A percentile compares a stretch with the other conserved stretches of the same genome.
These are phyloP conservation scores for Drosophila gaucha DNA, from an alignment of 2,888 invertebrate species.

Conservation along the genomic window DNA sequence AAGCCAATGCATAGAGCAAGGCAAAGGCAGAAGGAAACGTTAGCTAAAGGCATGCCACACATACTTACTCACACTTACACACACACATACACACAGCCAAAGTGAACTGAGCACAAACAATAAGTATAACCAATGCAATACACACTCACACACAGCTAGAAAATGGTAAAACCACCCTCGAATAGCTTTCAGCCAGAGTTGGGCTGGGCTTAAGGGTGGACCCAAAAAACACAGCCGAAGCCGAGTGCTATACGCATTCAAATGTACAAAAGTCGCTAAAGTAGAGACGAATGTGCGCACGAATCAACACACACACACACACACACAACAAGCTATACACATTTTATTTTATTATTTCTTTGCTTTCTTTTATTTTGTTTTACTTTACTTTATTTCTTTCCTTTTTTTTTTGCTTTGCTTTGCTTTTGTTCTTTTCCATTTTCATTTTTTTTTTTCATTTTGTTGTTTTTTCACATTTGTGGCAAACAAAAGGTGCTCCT, in stretches of 20 bases:
- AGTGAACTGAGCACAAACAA: conserved; percentile 28
- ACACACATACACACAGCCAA: conserved; percentile 30
- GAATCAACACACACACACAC: conserved; percentile 40
- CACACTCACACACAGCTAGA: conserved; percentile 42
- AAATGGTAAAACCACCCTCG: conserved; percentile 77
- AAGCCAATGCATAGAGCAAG: conserved; percentile 63
- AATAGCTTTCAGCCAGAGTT: conserved; percentile 30
- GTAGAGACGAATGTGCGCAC: conserved; percentile 59
- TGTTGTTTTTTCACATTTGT: conserved; percentile 65
- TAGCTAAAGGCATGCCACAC: conserved; percentile 61
- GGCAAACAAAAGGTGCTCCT: conserved; percentile 77
- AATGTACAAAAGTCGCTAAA: conserved; percentile 56
- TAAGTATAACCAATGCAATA: conserved; percentile 57
- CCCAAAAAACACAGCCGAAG: conserved; percentile 37
- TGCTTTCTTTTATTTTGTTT: conserved; percentile 49
- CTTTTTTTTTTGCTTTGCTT: conserved; percentile 40
- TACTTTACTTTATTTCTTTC: conserved; percentile 37
- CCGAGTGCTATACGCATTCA: conserved; percentile 59
- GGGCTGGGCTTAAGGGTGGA: conserved; percentile 23
- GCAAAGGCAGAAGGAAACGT: conserved; percentile 60
- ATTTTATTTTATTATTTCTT: conserved; percentile 77
- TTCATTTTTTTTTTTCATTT: conserved; percentile 20
- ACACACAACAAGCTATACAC: conserved; percentile 56
- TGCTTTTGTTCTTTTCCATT: conserved; percentile 13
- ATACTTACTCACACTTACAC: conserved; percentile 9